A percentile compares a stretch with the other conserved stretches of the same genome.
phyloP scores from a whole-genome alignment of 2,888 invertebrate species.

The Tachina lurida region DNA sequence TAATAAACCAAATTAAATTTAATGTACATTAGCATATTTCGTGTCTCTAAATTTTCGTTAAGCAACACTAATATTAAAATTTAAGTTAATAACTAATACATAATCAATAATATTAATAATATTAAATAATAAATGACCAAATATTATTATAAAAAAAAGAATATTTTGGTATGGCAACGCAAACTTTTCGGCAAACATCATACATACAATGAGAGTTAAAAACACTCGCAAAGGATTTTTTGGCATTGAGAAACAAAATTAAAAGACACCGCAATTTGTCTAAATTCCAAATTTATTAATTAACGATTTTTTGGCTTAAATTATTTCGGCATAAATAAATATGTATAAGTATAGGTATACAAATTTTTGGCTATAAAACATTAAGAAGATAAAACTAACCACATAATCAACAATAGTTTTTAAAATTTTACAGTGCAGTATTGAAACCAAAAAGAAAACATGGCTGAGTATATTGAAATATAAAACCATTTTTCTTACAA shows the following conservation, averaged over 20 bases:
- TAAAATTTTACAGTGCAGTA: conserved; percentile 70
- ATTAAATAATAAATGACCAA: conserved; percentile 62
- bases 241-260: conserved; percentile 46
- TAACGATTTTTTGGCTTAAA: conserved; percentile 66
- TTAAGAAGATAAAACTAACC: conserved; percentile 75
- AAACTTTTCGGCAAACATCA: conserved; percentile 75
- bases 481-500: conserved; percentile 62
- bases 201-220: conserved; percentile 60
- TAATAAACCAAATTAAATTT: conserved; percentile 20
- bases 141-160: conserved; percentile 72
- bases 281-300: conserved; percentile 64
- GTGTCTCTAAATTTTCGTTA: conserved; percentile 46
- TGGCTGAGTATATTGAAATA: conserved; percentile 59
- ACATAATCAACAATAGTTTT: conserved; percentile 70
- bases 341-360: conserved; percentile 48
- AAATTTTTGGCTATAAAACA: conserved; percentile 78
- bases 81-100: conserved; percentile 43
- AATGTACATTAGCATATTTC: not conserved
- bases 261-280: conserved; percentile 55
- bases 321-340: conserved; percentile 77
- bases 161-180: conserved; percentile 75
- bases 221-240: conserved; percentile 62
- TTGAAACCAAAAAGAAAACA: conserved; percentile 43
- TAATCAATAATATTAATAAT: conserved; percentile 48
- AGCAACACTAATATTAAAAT: conserved; percentile 39